Conservation (phyloP, 2,797 vertebrate species). For the Diplodus sargus region DNA sequence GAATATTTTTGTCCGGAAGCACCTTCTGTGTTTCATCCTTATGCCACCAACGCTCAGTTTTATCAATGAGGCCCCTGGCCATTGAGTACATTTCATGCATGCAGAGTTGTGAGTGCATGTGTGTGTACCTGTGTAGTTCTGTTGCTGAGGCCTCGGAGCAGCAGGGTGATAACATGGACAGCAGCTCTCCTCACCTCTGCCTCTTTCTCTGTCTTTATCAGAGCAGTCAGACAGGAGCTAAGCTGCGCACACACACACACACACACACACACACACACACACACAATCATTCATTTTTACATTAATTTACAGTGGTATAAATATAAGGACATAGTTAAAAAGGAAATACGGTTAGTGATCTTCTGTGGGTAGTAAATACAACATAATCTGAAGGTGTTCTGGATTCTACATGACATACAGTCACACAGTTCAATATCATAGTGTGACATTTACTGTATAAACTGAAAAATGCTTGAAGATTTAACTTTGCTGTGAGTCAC, state of each 20-base stretch:
- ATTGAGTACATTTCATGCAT: background rate
- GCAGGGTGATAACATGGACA: constrained; percentile 89
- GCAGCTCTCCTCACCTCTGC: constrained; percentile 92
- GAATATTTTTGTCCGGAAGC: too few relatives aligned
- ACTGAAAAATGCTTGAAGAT: too few relatives aligned
- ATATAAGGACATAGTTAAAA: background rate
- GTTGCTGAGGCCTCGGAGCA: constrained; percentile 91
- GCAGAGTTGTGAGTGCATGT: constrained; percentile 2
- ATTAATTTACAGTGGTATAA: background rate
- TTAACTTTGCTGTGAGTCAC: too few relatives aligned
- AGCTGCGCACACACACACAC: constrained; percentile 79
- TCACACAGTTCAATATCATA: too few relatives aligned
- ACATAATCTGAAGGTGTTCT: background rate
- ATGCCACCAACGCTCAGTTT: too few relatives aligned
- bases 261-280: constrained; percentile 31
- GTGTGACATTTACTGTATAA: too few relatives aligned
- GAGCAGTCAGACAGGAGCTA: constrained; percentile 88
- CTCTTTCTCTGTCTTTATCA: constrained; percentile 89
- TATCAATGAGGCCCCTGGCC: too few relatives aligned
- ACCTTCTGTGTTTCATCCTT: too few relatives aligned
- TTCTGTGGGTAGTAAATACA: too few relatives aligned
- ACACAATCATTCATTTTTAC: background rate
- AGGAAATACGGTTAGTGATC: background rate
- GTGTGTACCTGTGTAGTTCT: constrained; percentile 89
- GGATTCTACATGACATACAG: background rate